Base-by-base conservation (phyloP, 2,888 invertebrate genomes). In the Phyllotreta striolata region DNA sequence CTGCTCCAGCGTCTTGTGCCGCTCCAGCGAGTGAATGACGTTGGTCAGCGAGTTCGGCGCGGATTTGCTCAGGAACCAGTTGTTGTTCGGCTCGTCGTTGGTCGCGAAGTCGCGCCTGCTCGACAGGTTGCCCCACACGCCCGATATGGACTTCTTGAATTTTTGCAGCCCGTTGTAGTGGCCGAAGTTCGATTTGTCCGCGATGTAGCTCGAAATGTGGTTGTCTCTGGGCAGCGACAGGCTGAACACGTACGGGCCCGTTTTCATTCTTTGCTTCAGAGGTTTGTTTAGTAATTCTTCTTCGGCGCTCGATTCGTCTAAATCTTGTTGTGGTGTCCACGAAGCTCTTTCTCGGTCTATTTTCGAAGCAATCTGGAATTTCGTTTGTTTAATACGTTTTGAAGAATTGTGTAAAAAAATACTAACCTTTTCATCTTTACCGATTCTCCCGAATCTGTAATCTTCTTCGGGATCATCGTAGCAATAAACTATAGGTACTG, bases 251-350 rank as follows among this genome's bases (percentile, higher is more conserved):
- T 89, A 90, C 0, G 86, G 84, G 1, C 75, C 74, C 51, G 62
- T 62, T 37, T 60, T 60, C 34, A 52, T 58, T 52, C 63, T 67
- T 62, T 70, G 65, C 38, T 63, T 34, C 38, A 55, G 34, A 34
- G 57, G 43, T 3, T 66, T 57, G 55, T 72, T 72, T 12, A 72
- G 74, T 47, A 68, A 71, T 54, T 71, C 66, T 39, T 74, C 74
- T 55, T 81, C 80, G 41, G 77, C 75, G 66, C 80, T 80, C 5
- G 81, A 80, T 68, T 81, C 81, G 37, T 80, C 79, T n/a, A 94
- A 84, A 79, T 94, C 94, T 78, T 93, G 93, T 74, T 93, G 92
- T 0, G 94, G 93, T 0, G 93, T 93, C 94, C 93, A 94, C 0
- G 89, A 83, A 46, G 81, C 70, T 13, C 74, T 75, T 39, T 68